Evolutionary conservation across 2,797 vertebrate species (phyloP).

Genomic region (Limnodromus scolopaceus): DNA sequence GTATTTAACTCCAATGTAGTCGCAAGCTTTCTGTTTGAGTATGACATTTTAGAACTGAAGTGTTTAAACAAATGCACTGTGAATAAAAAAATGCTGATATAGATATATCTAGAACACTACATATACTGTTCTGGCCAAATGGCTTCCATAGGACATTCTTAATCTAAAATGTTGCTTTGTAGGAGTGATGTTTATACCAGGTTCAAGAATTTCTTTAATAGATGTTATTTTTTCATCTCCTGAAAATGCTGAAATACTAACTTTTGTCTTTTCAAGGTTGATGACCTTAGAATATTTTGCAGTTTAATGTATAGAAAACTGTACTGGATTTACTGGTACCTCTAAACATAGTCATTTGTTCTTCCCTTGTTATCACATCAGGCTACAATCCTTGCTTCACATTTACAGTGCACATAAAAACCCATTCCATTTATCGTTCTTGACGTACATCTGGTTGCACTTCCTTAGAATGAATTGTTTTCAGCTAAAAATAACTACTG

Average conservation of each 20-base stretch:
- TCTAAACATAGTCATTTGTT: not conserved
- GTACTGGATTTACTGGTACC: not conserved
- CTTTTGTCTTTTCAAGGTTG: not conserved
- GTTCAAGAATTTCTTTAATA: not conserved
- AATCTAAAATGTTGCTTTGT: not conserved
- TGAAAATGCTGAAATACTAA: not conserved
- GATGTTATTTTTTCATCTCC: not conserved
- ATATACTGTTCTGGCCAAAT: not conserved
- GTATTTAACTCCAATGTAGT: not conserved
- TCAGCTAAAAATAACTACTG: not conserved
- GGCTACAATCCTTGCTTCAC: not conserved
- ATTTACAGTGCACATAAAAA: not conserved
- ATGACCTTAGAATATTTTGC: not conserved
- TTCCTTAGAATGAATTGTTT: constrained; percentile 9
- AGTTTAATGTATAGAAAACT: not conserved
- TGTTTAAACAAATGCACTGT: not conserved
- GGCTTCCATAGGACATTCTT: not conserved
- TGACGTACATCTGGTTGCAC: not conserved
- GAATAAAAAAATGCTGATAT: not conserved
- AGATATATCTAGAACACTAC: not conserved
- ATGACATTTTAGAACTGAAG: not conserved
- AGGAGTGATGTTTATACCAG: not conserved
- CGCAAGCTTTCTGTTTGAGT: not conserved
- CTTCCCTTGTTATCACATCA: not conserved
- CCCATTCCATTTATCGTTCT: not conserved